Conservation (phyloP, 2,797 vertebrate species). For the Chanos chanos region DNA sequence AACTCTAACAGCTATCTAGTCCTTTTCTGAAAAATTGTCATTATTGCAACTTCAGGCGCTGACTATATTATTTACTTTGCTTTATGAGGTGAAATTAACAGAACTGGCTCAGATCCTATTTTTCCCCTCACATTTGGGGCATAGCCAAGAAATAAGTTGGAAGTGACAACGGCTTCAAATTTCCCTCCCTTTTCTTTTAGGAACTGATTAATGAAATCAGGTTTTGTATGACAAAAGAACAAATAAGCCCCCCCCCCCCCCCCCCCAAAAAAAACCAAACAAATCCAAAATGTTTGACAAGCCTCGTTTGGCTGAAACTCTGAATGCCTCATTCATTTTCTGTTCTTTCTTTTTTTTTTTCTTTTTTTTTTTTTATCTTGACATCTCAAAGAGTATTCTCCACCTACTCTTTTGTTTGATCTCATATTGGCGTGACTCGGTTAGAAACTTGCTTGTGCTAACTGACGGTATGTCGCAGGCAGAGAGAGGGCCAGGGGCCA, state of each 20-base stretch:
- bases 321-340: too few species aligned
- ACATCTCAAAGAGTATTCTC: too few species aligned
- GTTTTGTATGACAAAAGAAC: too few species aligned
- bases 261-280: too few species aligned
- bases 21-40: slow-evolving; percentile 40
- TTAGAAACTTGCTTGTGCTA: slow-evolving; percentile 62
- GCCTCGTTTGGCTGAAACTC: too few species aligned
- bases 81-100: slow-evolving; percentile 44
- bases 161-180: too few species aligned
- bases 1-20: background rate
- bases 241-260: too few species aligned
- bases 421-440: slow-evolving; percentile 52
- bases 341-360: too few species aligned
- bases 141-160: slow-evolving; percentile 40
- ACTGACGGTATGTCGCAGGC: slow-evolving; percentile 56
- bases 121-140: slow-evolving; percentile 36
- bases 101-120: slow-evolving; percentile 39
- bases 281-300: too few species aligned
- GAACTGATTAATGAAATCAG: too few species aligned
- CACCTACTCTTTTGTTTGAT: background rate
- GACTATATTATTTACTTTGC: slow-evolving; percentile 45
- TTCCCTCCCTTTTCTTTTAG: too few species aligned
- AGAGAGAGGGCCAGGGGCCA: slow-evolving; percentile 35
- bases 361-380: too few species aligned
- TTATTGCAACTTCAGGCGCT: slow-evolving; percentile 40